phyloP scores from a whole-genome alignment of 1,140 invertebrate genomes.

The Protaetia brevitarsis region DNA sequence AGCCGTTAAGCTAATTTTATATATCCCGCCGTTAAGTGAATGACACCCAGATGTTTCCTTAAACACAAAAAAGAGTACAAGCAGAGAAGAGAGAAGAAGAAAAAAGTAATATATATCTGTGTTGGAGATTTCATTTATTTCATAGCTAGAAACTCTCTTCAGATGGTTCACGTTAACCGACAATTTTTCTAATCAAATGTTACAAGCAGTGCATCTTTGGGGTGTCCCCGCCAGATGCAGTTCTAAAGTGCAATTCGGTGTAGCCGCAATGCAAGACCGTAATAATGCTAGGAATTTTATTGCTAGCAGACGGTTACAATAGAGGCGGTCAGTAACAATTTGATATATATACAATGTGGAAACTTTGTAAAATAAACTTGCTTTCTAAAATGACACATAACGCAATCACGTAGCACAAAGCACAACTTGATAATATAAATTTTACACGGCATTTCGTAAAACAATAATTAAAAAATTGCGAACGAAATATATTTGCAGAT shows the following conservation, averaged over 20 bases:
- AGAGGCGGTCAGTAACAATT: background rate
- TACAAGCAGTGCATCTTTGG: background rate
- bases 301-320: background rate
- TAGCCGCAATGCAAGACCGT: background rate
- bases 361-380: too few species aligned
- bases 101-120: too few species aligned
- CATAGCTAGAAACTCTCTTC: background rate
- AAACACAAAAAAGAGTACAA: too few species aligned
- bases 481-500: too few species aligned
- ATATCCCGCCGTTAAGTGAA: background rate
- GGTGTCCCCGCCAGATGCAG: background rate
- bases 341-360: background rate
- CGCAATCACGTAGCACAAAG: too few species aligned
- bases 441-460: too few species aligned
- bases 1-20: background rate
- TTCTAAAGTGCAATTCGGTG: conserved; percentile 15
- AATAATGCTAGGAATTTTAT: conserved; percentile 18
- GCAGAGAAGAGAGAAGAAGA: too few species aligned
- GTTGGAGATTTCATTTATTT: background rate
- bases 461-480: too few species aligned
- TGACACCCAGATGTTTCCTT: background rate
- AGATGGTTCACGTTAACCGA: background rate
- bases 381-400: too few species aligned
- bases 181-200: conserved; percentile 1
- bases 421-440: too few species aligned